Percentiles rank a stretch among this genome's conserved stretches.
Evolutionary conservation across 2,888 invertebrate genomes (phyloP).

Genomic region (Axea sp.): DNA sequence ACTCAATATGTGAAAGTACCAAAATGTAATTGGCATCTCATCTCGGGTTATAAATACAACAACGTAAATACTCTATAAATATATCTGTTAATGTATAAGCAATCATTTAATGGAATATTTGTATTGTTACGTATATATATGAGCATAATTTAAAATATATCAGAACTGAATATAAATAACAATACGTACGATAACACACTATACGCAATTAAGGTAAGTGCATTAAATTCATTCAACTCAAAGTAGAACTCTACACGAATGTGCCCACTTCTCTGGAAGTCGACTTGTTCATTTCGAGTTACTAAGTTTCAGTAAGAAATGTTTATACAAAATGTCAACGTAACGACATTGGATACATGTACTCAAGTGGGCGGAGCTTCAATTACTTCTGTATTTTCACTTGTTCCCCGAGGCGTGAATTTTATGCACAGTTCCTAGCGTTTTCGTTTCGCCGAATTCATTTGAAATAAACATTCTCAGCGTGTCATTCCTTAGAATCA

Average conservation of each 20-base stretch:
- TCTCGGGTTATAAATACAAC: too few relatives aligned
- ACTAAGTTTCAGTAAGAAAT: constrained; percentile 33
- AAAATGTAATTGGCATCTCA: too few relatives aligned
- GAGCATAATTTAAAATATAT: too few relatives aligned
- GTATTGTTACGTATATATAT: too few relatives aligned
- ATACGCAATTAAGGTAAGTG: constrained; percentile 11
- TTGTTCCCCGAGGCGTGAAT: constrained; percentile 23
- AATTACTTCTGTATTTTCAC: constrained; percentile 39
- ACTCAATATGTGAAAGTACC: too few relatives aligned
- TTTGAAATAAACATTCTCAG: constrained; percentile 20
- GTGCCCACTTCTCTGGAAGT: constrained; percentile 20
- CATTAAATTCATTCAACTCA: constrained; percentile 12
- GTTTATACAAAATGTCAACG: constrained; percentile 41
- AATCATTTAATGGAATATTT: too few relatives aligned
- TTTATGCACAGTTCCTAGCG: constrained; percentile 14
- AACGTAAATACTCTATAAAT: too few relatives aligned
- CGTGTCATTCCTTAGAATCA: constrained; percentile 21
- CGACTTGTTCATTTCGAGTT: constrained; percentile 38
- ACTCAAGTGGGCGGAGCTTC: constrained; percentile 11
- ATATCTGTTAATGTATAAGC: too few relatives aligned
- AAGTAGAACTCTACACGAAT: constrained; percentile 11
- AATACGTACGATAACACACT: too few relatives aligned
- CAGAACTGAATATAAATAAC: too few relatives aligned
- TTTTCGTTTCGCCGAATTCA: constrained; percentile 33
- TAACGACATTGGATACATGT: constrained; percentile 21